Evolutionary conservation across 2,113 vertebrate genomes (phyloP).

Genomic region (Neofelis nebulosa): DNA sequence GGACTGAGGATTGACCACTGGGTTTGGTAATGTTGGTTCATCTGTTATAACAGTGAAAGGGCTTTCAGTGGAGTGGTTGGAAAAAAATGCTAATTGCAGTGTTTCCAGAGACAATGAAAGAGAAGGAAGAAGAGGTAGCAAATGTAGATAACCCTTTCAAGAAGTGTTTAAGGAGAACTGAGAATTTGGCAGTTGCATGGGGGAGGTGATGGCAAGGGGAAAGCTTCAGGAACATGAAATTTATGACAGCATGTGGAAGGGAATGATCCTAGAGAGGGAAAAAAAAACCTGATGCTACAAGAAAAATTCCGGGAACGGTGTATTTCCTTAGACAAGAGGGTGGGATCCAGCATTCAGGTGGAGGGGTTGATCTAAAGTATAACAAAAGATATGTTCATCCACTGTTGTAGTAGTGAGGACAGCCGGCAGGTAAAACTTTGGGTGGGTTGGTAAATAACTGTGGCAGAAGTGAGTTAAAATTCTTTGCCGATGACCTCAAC

Average conservation of each 20-base stretch:
- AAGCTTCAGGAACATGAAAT: neutral
- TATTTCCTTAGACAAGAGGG: neutral
- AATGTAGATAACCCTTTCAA: neutral
- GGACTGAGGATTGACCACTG: neutral
- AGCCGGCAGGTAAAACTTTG: neutral
- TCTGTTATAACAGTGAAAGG: neutral
- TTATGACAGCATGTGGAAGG: neutral
- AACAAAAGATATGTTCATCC: neutral
- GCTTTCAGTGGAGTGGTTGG: neutral
- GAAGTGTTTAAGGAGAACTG: neutral
- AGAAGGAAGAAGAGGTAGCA: neutral
- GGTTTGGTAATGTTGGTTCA: neutral
- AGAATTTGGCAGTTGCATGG: neutral
- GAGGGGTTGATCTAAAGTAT: neutral
- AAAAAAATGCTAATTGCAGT: neutral
- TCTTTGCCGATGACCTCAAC: neutral
- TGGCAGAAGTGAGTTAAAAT: neutral
- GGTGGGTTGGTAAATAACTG: neutral
- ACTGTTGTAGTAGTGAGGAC: neutral
- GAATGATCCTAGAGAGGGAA: neutral
- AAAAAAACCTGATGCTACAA: neutral
- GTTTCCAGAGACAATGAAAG: neutral
- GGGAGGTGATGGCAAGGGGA: too few species aligned
- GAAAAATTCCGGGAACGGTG: neutral
- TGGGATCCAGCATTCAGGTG: neutral